phyloP scores from a whole-genome alignment of 2,888 invertebrate genomes.

The Lepeophtheirus nordmannii region DNA sequence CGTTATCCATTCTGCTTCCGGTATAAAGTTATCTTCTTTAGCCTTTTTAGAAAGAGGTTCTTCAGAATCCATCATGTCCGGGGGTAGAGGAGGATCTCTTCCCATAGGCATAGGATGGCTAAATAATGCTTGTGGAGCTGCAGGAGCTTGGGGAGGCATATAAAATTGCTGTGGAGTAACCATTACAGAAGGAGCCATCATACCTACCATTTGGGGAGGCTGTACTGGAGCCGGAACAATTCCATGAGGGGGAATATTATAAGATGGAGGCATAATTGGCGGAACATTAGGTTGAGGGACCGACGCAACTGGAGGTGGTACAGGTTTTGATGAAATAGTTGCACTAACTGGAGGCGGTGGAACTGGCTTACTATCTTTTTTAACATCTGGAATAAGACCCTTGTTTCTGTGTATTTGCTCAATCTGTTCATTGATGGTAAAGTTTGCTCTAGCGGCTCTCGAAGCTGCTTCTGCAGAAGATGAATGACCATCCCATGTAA shows the following conservation, averaged over 20 bases:
- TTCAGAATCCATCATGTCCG: constrained; percentile 52
- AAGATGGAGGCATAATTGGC: constrained; percentile 28
- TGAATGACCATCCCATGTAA: constrained; percentile 94
- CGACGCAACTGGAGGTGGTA: constrained; percentile 26
- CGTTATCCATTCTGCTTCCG: constrained; percentile 64
- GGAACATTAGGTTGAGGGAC: constrained; percentile 25
- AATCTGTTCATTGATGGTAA: constrained; percentile 89
- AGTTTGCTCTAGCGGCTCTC: constrained; percentile 79
- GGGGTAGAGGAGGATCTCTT: constrained; percentile 38
- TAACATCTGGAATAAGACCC: constrained; percentile 81
- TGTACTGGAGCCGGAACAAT: constrained; percentile 28
- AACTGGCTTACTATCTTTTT: constrained; percentile 68
- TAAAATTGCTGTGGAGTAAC: constrained; percentile 32
- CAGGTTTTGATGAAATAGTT: background rate
- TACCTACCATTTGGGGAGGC: constrained; percentile 41
- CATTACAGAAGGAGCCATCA: constrained; percentile 33
- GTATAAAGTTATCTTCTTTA: constrained; percentile 79
- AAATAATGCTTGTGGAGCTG: background rate
- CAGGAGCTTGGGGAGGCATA: constrained; percentile 11
- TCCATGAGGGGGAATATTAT: constrained; percentile 29
- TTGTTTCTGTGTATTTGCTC: constrained; percentile 93
- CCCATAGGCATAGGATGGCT: constrained; percentile 34
- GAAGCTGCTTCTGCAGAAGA: constrained; percentile 91
- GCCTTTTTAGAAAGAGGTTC: constrained; percentile 74
- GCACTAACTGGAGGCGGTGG: background rate